These are phyloP conservation scores for Martes martes DNA, from an alignment of 2,113 vertebrate genomes.

Conservation along the genomic window DNA sequence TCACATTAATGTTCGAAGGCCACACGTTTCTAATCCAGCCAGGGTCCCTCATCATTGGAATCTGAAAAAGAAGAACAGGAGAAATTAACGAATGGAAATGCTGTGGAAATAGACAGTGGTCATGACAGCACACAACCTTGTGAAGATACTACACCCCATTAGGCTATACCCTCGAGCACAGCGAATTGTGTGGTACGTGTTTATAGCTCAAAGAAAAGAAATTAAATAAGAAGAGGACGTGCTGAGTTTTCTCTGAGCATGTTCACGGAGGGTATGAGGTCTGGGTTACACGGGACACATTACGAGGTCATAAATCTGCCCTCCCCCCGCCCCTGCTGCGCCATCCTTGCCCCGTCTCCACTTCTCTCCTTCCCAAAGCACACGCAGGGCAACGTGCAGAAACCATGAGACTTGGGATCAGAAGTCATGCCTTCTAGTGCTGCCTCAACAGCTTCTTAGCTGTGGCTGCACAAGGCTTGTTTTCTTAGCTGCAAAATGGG, in stretches of 20 bases:
- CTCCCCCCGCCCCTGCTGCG: no score
- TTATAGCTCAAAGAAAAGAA: neutral
- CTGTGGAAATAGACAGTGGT: neutral
- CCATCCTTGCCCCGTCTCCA: no score
- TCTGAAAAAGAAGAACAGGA: slow-evolving; percentile 75
- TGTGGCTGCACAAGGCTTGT: fast-evolving
- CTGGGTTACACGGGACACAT: fast-evolving
- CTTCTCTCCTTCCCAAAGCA: neutral
- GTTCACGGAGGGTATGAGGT: no score
- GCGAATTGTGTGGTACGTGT: neutral
- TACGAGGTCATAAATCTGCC: fast-evolving
- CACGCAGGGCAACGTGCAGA: fast-evolving
- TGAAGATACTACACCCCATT: neutral
- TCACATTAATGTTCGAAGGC: slow-evolving; percentile 83
- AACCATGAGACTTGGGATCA: neutral
- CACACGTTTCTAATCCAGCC: slow-evolving; percentile 85
- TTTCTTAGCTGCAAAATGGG: neutral
- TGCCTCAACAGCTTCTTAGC: neutral
- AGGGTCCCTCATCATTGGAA: slow-evolving; percentile 83
- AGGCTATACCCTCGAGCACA: fast-evolving
- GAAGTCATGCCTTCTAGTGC: fast-evolving
- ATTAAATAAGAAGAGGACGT: neutral
- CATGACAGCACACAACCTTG: fast-evolving
- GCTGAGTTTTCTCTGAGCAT: neutral
- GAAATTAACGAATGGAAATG: neutral